Base-by-base conservation (phyloP, 1,140 invertebrate genomes). In the Matsumurasca onukii region DNA sequence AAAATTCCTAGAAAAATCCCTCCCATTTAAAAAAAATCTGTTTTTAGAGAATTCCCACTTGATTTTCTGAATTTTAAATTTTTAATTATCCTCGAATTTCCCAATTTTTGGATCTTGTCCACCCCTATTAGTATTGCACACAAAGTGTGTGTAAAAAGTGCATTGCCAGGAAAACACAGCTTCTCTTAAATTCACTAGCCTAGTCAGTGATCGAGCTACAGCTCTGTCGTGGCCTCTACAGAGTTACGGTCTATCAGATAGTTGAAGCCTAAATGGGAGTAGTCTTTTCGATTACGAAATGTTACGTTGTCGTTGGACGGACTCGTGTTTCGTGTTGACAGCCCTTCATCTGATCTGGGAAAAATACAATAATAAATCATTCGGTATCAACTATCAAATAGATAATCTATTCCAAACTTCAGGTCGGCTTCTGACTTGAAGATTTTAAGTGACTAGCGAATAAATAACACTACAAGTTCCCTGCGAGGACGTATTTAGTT, bases 291-390 rank as follows among this genome's bases (percentile, higher is more conserved):
- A 74, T 87, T 86, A 69, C 88, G 85, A 78, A 94, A 94, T 31
- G 88, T 91, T 2, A 94, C 91, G 75, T 94, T 94, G 66, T 93
- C 91, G 76, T 94, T 93, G 48, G 88, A 88, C 9, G 86, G 83
- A 79, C 88, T 90, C 48, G 87, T 75, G 74, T 85, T 89, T 66
- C 88, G 62, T 57, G 85, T 78, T 15, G 55, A 59, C 22, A 59
- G 24, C 2, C 24, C 30, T 22, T 85, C 85, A 73, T 89, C 86
- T 25, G 86, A 86, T 75, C 86, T 89, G 77, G 9, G 82, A 83
- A 39, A 39, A 39, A 39, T 5, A 39, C n/a, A 39, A 5, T 9
- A 39, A 17, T 5, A 39, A 39, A 17, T 39, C 34, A 39, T 17
- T 39, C 17, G 17, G n/a, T n/a, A n/a, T n/a, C n/a, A n/a, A n/a